Evolutionary conservation across 2,888 invertebrate species (phyloP), one percentile per base, ranked within the genome.

Genomic region (Carterocephalus palaemon): DNA sequence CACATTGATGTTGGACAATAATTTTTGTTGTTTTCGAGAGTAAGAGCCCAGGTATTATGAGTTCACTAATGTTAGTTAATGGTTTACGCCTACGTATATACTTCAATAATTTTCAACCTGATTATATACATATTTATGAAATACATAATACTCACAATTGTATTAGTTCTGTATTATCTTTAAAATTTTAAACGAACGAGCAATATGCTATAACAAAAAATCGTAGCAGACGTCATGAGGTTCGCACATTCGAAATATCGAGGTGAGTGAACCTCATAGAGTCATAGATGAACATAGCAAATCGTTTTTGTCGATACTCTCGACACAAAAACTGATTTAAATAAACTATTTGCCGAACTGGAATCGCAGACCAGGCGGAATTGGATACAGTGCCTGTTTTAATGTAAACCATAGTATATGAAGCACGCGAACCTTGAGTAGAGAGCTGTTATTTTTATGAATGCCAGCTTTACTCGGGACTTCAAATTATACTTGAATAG

Each of bases 181-280:
- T n/a, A n/a, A n/a, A n/a, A 66, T 70, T 70, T 68, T 62, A 67
- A 63, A 70, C 67, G 67, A 72, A 70, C 71, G 70, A 68, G 69
- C 72, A 74, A 77, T 79, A 78, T 70, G 70, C 68, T 69, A n/a
- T n/a, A n/a, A 76, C 75, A 82, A 83, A 81, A 83, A 81, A 78
- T 68, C 61, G 59, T 59, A 65, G 60, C 71, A 77, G 76, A 79
- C 81, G 80, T n/a, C n/a, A 82, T 77, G 81, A 80, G 75, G 68
- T 78, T 77, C 76, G 80, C 81, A 81, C 79, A 81, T 83, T 80
- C 71, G 70, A 72, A 76, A 76, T 71, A 69, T 71, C 58, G 76
- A 76, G 84, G 83, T 84, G 71, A 76, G 50, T 84, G 84, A 81
- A 78, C 83, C 70, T 54, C 57, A 50, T 63, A 70, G 64, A 67